Base-by-base conservation (phyloP, 2,888 invertebrate genomes). In the Cosmia pyralina region DNA sequence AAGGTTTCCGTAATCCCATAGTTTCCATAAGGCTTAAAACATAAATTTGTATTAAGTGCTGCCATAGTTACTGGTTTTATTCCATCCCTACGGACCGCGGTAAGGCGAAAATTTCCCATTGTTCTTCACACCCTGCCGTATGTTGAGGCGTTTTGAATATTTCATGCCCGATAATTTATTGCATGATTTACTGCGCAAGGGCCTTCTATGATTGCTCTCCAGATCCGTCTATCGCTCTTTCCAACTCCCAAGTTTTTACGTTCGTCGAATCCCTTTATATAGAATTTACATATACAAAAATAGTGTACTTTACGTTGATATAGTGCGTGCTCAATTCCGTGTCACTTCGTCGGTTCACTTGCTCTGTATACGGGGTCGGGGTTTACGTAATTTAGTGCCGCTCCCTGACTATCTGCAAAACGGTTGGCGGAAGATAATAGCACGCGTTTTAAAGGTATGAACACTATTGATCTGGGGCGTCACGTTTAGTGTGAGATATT, bases 141-240 rank as follows among this genome's bases (percentile, higher is more conserved):
- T 92, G 93, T 88, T 88, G 87, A 91, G 90, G 89, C 92, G 91
- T 92, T 94, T 92, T 94, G 93, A 93, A 93, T 95, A 95, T 95
- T 94, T 95, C 92, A 94, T 94, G 91, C 90, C 84, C 88, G 90
- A 93, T 95, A 95, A 95, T 94, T 94, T 95, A 95, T 94, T 92
- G 92, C 93, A 92, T 94, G 94, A 95, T 94, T 95, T 94, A 94
- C 91, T 93, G 89, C 87, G 88, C 86, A 86, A 90, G 90, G 88
- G 90, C 90, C 87, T 89, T 83, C 88, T 87, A 75, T 88, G 90
- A 89, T 90, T 90, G 89, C 88, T 79, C 85, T 84, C 69, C 60
- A 83, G 85, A 85, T 85, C 75, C 69, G 83, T 77, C 81, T 80
- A 82, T 87, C 86, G 76, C 46, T 63, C 85, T 85, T 64, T 85